A percentile compares a stretch with the other conserved stretches of the same genome.
Evolutionary conservation across 1,140 invertebrate species (phyloP).

Genomic region (Myzus persicae): DNA sequence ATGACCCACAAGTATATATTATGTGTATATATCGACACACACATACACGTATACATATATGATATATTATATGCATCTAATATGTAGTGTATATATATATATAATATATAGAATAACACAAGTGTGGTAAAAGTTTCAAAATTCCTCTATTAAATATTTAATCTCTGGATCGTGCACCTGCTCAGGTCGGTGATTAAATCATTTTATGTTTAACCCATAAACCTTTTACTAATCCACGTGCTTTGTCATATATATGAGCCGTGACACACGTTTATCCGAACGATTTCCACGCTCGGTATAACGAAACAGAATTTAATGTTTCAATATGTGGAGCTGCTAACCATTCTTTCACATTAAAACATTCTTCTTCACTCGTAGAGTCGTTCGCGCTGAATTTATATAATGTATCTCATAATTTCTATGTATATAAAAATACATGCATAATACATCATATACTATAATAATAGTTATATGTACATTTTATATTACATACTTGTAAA

Average conservation of each 20-base stretch:
- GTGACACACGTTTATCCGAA: slow-evolving; percentile 46
- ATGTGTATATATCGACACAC: neutral
- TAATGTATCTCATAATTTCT: neutral
- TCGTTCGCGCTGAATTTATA: neutral
- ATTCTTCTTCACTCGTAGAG: neutral
- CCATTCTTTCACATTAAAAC: slow-evolving; percentile 3
- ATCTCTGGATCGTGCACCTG: slow-evolving; percentile 56
- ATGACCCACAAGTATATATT: neutral
- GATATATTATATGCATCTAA: neutral
- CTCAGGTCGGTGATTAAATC: slow-evolving; percentile 37
- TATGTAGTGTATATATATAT: neutral
- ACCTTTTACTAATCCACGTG: slow-evolving; percentile 43
- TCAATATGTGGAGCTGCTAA: neutral
- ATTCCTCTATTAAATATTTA: slow-evolving; percentile 53
- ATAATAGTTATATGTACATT: neutral
- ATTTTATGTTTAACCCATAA: slow-evolving; percentile 57
- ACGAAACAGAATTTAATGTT: slow-evolving; percentile 30
- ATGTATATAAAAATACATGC: neutral
- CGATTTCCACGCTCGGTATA: slow-evolving; percentile 32
- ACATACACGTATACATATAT: neutral
- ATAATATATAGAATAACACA: neutral
- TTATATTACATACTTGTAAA: neutral
- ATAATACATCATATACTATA: neutral
- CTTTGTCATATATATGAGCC: slow-evolving; percentile 41
- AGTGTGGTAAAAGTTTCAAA: slow-evolving; percentile 55